Conservation (phyloP, 2,888 invertebrate species). For the Callyntrura sp. region DNA sequence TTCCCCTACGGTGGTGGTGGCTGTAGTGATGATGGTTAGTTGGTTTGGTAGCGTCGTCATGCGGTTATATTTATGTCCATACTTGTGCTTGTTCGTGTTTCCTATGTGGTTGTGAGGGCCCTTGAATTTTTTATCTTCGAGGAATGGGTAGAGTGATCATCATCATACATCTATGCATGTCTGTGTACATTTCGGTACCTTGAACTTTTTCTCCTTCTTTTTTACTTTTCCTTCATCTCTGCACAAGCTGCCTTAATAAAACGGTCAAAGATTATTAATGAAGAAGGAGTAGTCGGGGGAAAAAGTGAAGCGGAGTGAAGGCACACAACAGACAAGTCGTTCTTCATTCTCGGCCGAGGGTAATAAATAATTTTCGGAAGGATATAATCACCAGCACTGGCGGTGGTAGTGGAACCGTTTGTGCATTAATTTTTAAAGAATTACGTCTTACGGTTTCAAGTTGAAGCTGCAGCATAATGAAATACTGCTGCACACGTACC, state of each 20-base stretch:
- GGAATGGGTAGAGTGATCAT: constrained; percentile 32
- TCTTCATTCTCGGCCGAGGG: constrained; percentile 5
- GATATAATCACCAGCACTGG: constrained; percentile 45
- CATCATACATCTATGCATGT: no score
- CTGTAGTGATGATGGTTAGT: constrained; percentile 28
- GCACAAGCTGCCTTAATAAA: constrained; percentile 58
- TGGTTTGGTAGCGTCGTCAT: constrained; percentile 17
- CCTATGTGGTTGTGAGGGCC: constrained; percentile 34
- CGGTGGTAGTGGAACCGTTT: background rate
- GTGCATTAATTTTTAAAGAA: constrained; percentile 33
- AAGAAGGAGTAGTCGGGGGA: constrained; percentile 35
- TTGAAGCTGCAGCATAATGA: background rate
- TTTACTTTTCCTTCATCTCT: constrained; percentile 1
- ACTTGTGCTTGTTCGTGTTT: constrained; percentile 24
- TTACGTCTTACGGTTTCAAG: background rate
- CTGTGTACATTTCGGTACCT: no score
- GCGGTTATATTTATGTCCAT: constrained; percentile 3
- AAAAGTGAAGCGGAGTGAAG: constrained; percentile 45
- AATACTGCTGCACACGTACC: background rate
- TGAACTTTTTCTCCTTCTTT: background rate
- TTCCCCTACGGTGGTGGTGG: constrained; percentile 63
- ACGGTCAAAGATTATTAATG: constrained; percentile 76
- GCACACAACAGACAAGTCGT: constrained; percentile 21
- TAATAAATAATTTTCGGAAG: constrained; percentile 66
- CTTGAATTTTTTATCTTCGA: constrained; percentile 69